Percentiles rank a stretch among this genome's conserved stretches.
These are phyloP conservation scores for Silurus glanis DNA, from an alignment of 2,113 vertebrate species.

Conservation along the genomic window DNA sequence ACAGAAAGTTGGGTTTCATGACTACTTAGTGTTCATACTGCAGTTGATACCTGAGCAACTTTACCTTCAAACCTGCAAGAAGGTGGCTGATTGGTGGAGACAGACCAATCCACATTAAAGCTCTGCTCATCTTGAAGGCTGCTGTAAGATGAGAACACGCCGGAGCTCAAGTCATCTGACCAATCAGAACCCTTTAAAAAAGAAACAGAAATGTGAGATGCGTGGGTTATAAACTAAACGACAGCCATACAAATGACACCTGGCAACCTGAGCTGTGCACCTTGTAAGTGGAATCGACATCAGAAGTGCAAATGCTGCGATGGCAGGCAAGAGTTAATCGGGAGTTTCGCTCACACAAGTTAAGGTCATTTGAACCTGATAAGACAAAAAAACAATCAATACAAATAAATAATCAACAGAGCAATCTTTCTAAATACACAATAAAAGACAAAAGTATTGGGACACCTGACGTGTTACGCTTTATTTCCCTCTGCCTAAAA, in stretches of 20 bases:
- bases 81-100: conserved; percentile 71
- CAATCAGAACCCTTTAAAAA: conserved; percentile 77
- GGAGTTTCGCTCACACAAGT: background rate
- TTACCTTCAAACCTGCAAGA: conserved; percentile 83
- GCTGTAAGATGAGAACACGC: conserved; percentile 88
- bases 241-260: background rate
- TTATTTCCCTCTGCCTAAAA: too few species aligned
- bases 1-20: background rate
- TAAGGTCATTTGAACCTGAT: conserved; percentile 27
- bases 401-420: background rate
- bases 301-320: conserved; percentile 57
- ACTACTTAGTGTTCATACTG: background rate
- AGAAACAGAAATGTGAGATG: background rate
- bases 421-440: background rate
- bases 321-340: conserved; percentile 30
- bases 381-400: background rate
- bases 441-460: too few species aligned
- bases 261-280: conserved; percentile 56
- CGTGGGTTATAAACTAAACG: background rate
- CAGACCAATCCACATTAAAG: conserved; percentile 78
- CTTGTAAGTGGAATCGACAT: conserved; percentile 74
- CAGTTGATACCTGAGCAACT: background rate
- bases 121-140: conserved; percentile 78
- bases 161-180: conserved; percentile 91
- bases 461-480: too few species aligned